Evolutionary conservation across 2,113 vertebrate species (phyloP).

Genomic region (Noturus placidus): DNA sequence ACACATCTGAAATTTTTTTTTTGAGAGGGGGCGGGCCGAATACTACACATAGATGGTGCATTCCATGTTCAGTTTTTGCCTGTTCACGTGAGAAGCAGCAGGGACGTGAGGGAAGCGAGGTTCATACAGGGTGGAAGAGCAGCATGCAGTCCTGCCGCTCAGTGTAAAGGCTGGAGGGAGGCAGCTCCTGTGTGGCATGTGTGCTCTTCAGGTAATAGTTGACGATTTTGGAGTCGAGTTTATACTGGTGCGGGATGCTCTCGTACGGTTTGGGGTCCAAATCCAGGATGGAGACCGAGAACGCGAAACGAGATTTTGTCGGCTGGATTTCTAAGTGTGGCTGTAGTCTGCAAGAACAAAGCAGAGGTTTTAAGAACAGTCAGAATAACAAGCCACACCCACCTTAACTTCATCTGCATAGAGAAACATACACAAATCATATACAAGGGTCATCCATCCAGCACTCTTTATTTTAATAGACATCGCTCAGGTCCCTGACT

Average conservation of each 20-base stretch:
- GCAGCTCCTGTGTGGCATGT: slow-evolving; percentile 70
- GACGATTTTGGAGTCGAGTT: slow-evolving; percentile 89
- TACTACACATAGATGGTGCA: background rate
- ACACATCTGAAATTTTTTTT: background rate
- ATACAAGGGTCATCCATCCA: background rate
- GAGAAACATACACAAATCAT: background rate
- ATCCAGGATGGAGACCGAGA: slow-evolving; percentile 89
- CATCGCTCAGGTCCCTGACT: background rate
- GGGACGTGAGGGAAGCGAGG: background rate
- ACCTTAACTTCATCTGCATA: background rate
- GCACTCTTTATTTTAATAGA: background rate
- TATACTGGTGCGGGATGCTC: slow-evolving; percentile 87
- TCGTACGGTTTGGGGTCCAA: slow-evolving; percentile 93
- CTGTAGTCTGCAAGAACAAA: slow-evolving; percentile 68
- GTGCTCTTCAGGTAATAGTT: slow-evolving; percentile 84
- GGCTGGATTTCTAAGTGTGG: slow-evolving; percentile 74
- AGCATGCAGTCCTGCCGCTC: slow-evolving; percentile 89
- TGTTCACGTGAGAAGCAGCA: slow-evolving; percentile 38
- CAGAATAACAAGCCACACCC: background rate
- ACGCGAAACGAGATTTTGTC: slow-evolving; percentile 80
- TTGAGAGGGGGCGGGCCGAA: too few relatives aligned
- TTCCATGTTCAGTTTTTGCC: slow-evolving; percentile 27
- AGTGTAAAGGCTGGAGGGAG: slow-evolving; percentile 70
- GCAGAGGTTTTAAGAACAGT: background rate
- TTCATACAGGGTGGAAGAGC: slow-evolving; percentile 88